These are phyloP conservation scores for Panthera leo DNA, from an alignment of 2,113 vertebrate species.

Conservation along the genomic window DNA sequence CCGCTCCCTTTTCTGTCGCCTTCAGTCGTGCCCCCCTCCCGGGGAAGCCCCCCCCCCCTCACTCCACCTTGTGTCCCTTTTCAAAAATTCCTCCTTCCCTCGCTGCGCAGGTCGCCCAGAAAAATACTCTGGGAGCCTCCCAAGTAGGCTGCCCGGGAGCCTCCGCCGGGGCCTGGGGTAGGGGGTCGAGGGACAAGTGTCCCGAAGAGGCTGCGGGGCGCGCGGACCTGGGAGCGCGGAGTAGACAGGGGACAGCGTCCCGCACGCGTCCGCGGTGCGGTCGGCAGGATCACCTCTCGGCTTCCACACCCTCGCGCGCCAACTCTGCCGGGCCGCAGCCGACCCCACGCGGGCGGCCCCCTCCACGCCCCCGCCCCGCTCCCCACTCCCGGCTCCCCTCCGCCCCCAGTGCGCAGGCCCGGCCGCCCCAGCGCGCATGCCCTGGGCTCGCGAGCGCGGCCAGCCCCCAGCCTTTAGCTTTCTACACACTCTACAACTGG, in stretches of 20 bases:
- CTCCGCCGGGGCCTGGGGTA: neutral
- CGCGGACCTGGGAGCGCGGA: neutral
- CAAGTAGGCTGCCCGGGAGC: fast-evolving
- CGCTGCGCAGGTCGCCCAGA: neutral
- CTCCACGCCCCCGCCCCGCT: neutral
- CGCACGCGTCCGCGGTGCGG: neutral
- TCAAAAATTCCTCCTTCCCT: neutral
- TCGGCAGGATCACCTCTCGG: neutral
- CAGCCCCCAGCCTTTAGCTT: slow-evolving; percentile 73
- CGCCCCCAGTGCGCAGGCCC: slow-evolving; percentile 75
- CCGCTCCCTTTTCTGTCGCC: neutral
- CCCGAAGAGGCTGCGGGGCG: neutral
- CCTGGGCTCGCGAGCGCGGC: slow-evolving; percentile 78
- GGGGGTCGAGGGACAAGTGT: slow-evolving; percentile 32
- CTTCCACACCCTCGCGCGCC: neutral
- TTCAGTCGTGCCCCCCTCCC: neutral
- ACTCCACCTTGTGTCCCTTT: neutral
- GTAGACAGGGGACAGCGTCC: neutral
- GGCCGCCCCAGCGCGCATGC: slow-evolving; percentile 81
- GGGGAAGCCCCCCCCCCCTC: neutral
- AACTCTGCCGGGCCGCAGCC: neutral
- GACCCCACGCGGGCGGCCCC: neutral
- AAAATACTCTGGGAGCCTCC: neutral
- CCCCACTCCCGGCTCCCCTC: neutral
- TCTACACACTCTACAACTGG: slow-evolving; percentile 75